Conservation (phyloP, 2,797 vertebrate species). For the Enteromius afrohamiltoni region DNA sequence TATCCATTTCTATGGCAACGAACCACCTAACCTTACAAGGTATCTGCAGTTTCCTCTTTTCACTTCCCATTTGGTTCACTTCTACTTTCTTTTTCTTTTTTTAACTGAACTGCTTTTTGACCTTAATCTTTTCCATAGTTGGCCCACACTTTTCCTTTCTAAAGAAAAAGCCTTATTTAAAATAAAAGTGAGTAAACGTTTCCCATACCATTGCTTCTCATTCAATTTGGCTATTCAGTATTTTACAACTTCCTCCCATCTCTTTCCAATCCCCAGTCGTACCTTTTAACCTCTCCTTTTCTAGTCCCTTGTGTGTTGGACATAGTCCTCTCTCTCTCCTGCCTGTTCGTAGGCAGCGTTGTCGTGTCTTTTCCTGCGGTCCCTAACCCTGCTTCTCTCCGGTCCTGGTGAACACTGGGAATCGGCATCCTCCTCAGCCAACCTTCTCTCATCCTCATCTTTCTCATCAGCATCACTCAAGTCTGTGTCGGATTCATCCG, state of each 20-base stretch:
- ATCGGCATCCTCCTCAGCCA: slow-evolving; percentile 47
- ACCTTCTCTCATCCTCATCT: slow-evolving; percentile 45
- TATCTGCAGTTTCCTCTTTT: slow-evolving; percentile 46
- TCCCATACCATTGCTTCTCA: not conserved
- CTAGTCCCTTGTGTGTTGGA: slow-evolving; percentile 20
- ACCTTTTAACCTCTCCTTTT: slow-evolving; percentile 4
- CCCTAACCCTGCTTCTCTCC: slow-evolving; percentile 60
- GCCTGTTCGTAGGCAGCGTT: slow-evolving; percentile 43
- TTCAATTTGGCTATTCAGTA: slow-evolving; percentile 11
- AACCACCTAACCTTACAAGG: slow-evolving; percentile 43
- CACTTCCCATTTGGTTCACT: slow-evolving; percentile 44
- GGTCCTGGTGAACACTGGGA: slow-evolving; percentile 64
- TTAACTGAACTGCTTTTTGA: not conserved
- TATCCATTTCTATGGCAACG: slow-evolving; percentile 53
- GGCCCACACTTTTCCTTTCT: not conserved
- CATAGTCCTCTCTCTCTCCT: slow-evolving; percentile 54
- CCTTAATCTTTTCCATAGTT: not conserved
- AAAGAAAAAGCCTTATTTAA: slow-evolving; percentile 2
- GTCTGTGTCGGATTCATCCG: slow-evolving; percentile 87
- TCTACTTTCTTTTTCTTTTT: slow-evolving; percentile 18
- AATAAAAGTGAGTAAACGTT: not conserved
- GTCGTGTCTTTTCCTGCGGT: slow-evolving; percentile 52
- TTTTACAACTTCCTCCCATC: slow-evolving; percentile 1
- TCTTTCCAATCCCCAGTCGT: not conserved
- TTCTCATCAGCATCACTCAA: slow-evolving; percentile 62